Percentiles rank a stretch among this genome's conserved stretches.
These are phyloP conservation scores for Cebidichthys violaceus DNA, from an alignment of 2,113 vertebrate species.

Conservation along the genomic window DNA sequence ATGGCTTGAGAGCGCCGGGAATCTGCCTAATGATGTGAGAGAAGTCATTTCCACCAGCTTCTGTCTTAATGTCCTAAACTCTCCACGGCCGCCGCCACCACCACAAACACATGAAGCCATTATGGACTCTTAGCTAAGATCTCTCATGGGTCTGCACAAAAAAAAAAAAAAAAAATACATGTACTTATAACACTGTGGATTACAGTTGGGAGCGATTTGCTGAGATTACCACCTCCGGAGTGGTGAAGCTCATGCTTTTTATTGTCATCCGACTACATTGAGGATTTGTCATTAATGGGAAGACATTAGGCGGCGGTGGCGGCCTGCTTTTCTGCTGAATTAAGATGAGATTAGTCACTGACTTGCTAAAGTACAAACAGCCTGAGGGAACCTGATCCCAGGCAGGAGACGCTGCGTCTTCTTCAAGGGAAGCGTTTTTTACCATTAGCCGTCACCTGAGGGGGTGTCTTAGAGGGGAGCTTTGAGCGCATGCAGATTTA, in stretches of 20 bases:
- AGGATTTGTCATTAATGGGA: constrained; percentile 49
- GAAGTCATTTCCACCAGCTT: constrained; percentile 52
- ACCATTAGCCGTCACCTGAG: constrained; percentile 50
- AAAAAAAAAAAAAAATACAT: constrained; percentile 35
- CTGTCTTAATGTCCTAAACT: constrained; percentile 57
- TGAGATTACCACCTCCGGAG: constrained; percentile 12
- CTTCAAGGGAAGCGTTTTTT: constrained; percentile 45
- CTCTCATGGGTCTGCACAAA: constrained; percentile 48
- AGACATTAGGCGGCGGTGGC: constrained; percentile 22
- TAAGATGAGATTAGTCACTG: constrained; percentile 40
- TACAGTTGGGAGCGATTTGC: constrained; percentile 24
- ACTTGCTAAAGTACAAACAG: constrained; percentile 25
- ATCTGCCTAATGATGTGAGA: constrained; percentile 62
- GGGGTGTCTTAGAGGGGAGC: constrained; percentile 35
- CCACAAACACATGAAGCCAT: constrained; percentile 70
- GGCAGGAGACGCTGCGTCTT: constrained; percentile 26
- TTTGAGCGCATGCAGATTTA: constrained; percentile 41
- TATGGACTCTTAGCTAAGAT: constrained; percentile 46
- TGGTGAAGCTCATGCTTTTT: neutral
- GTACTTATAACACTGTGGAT: constrained; percentile 30
- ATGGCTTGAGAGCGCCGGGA: constrained; percentile 29
- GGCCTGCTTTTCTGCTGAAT: constrained; percentile 30
- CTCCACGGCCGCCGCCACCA: constrained; percentile 56
- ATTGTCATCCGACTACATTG: constrained; percentile 30
- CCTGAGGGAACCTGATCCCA: constrained; percentile 25